phyloP scores from a whole-genome alignment of 2,797 vertebrate species.

The Pseudochaenichthys georgianus region DNA sequence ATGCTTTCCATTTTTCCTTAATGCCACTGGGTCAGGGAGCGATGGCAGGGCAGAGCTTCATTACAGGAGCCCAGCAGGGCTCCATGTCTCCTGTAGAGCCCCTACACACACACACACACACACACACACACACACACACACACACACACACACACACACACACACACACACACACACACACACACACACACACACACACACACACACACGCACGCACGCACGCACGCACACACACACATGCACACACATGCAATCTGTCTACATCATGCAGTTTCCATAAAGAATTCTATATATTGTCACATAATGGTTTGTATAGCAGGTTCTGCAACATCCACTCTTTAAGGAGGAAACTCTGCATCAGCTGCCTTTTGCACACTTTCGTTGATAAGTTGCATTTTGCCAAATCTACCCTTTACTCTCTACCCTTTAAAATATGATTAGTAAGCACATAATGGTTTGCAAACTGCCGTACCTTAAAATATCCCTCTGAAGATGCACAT shows the following conservation, averaged over 20 bases:
- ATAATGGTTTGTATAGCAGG: slow-evolving; percentile 36
- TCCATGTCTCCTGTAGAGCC: slow-evolving; percentile 78
- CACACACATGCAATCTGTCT: slow-evolving; percentile 6
- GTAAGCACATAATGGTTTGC: slow-evolving; percentile 13
- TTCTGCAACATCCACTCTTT: slow-evolving; percentile 6
- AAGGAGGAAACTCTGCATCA: background rate
- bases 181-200: slow-evolving; percentile 5
- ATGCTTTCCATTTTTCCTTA: slow-evolving; percentile 85
- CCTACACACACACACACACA: too few relatives aligned
- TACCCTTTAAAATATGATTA: background rate
- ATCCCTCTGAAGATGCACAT: slow-evolving; percentile 17
- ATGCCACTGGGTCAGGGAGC: slow-evolving; percentile 87
- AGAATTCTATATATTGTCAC: slow-evolving; percentile 45
- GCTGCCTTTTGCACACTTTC: background rate
- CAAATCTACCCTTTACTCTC: slow-evolving; percentile 2
- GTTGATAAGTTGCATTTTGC: background rate
- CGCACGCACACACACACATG: slow-evolving; percentile 15
- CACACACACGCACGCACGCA: slow-evolving; percentile 4
- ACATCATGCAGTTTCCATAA: slow-evolving; percentile 29
- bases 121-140: slow-evolving; percentile 4
- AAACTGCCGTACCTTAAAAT: slow-evolving; percentile 17
- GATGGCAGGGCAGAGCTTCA: slow-evolving; percentile 81
- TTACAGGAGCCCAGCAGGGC: slow-evolving; percentile 84
- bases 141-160: background rate
- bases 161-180: slow-evolving; percentile 3